phyloP scores from a whole-genome alignment of 2,888 invertebrate genomes.

The Lysandra coridon region DNA sequence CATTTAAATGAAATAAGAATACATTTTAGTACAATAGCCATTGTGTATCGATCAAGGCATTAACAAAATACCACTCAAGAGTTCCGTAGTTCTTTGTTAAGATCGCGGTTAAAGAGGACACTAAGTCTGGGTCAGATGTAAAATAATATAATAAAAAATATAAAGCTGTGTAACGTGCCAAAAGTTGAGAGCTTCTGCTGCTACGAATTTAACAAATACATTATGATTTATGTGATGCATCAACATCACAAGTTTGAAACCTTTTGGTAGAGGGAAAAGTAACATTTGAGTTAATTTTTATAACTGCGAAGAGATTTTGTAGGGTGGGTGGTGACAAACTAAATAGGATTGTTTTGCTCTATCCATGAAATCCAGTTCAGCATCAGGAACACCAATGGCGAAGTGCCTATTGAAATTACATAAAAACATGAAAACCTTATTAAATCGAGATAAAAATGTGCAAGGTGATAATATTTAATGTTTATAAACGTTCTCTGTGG shows the following conservation, averaged over 20 bases:
- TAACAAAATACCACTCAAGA: slow-evolving; percentile 15
- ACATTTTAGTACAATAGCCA: slow-evolving; percentile 18
- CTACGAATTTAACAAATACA: slow-evolving; percentile 9
- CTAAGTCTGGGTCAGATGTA: slow-evolving; percentile 39
- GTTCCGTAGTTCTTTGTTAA: slow-evolving; percentile 19
- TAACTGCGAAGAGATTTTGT: no score
- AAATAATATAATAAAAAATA: slow-evolving; percentile 34
- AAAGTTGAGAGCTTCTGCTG: slow-evolving; percentile 30
- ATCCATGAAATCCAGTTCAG: no score
- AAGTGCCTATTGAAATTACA: no score
- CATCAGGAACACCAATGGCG: no score
- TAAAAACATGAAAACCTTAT: no score
- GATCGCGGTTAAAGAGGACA: slow-evolving; percentile 34
- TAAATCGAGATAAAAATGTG: no score
- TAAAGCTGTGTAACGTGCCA: slow-evolving; percentile 35
- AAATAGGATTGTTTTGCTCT: no score
- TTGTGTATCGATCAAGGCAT: slow-evolving; percentile 6
- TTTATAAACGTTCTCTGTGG: no score
- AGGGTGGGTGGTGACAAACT: no score
- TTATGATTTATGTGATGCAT: background rate
- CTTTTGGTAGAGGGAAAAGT: background rate
- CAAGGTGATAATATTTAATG: no score
- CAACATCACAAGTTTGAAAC: background rate
- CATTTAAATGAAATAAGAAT: slow-evolving; percentile 20
- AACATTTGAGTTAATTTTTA: background rate